These are phyloP conservation scores for Caenorhabditis angaria DNA, from an alignment of 2,888 invertebrate genomes.

Conservation along the genomic window DNA sequence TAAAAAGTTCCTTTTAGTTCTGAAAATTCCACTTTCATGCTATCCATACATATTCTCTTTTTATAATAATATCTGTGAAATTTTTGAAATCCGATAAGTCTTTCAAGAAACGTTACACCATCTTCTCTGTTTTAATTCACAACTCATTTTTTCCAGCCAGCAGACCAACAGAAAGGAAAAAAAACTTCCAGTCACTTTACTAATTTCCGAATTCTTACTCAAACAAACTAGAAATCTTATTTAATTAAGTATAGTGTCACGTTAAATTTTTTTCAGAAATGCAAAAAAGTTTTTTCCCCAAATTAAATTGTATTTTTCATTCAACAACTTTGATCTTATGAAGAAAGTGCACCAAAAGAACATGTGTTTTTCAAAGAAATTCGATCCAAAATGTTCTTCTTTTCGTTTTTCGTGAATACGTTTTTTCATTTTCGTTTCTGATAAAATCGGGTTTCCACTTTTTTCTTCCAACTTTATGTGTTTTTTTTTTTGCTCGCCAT, in stretches of 20 bases:
- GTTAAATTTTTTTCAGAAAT: too few relatives aligned
- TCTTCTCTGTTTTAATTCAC: not conserved
- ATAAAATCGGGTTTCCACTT: not conserved
- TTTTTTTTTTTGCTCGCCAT: conserved; percentile 1
- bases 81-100: not conserved
- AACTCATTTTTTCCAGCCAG: too few relatives aligned
- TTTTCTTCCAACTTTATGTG: conserved; percentile 2
- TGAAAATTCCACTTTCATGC: too few relatives aligned
- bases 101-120: not conserved
- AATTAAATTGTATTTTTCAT: too few relatives aligned
- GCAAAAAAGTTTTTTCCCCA: too few relatives aligned
- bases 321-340: too few relatives aligned
- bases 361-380: not conserved
- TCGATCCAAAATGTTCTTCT: not conserved
- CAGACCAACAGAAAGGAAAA: not conserved
- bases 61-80: not conserved
- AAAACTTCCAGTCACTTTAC: not conserved
- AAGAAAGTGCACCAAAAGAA: not conserved
- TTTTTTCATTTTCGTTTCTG: too few relatives aligned
- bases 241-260: too few relatives aligned
- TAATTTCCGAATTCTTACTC: too few relatives aligned
- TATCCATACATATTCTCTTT: not conserved
- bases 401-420: not conserved
- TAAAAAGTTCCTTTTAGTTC: not conserved
- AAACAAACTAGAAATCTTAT: too few relatives aligned